phyloP scores from a whole-genome alignment of 2,113 vertebrate species.

The Sebastes fasciatus region DNA sequence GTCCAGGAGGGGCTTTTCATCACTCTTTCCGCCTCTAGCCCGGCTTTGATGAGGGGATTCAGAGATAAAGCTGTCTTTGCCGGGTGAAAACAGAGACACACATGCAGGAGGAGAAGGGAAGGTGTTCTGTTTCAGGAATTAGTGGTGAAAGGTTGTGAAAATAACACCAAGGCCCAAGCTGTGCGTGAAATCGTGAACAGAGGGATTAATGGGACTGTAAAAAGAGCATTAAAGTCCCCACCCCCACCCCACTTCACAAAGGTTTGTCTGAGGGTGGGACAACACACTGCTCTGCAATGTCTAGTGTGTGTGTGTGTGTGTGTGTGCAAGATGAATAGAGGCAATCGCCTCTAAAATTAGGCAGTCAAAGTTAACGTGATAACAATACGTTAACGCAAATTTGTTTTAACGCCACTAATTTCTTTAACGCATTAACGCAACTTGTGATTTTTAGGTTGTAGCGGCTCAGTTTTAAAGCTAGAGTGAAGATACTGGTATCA shows the following conservation, averaged over 20 bases:
- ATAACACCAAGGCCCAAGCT: constrained; percentile 80
- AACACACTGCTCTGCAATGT: constrained; percentile 4
- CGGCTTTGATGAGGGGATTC: constrained; percentile 59
- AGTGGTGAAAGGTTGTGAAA: constrained; percentile 83
- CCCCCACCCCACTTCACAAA: constrained; percentile 60
- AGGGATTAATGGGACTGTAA: constrained; percentile 84
- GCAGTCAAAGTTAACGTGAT: no score
- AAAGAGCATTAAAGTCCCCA: constrained; percentile 72
- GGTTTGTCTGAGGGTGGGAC: constrained; percentile 52
- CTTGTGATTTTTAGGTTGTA: no score
- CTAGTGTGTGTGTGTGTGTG: neutral
- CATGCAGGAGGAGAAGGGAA: constrained; percentile 44
- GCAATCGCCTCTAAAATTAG: no score
- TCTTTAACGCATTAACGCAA: no score
- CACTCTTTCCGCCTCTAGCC: constrained; percentile 19
- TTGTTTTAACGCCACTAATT: no score
- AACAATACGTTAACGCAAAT: no score
- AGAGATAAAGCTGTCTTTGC: constrained; percentile 64
- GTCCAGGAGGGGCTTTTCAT: constrained; percentile 48
- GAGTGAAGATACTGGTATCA: no score
- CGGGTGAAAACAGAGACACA: constrained; percentile 53
- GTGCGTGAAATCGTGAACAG: constrained; percentile 86
- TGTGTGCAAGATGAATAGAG: constrained; percentile 22
- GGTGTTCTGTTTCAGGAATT: constrained; percentile 81
- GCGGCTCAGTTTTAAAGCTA: no score